phyloP scores from a whole-genome alignment of 2,888 invertebrate species.

The Orthosia incerta region DNA sequence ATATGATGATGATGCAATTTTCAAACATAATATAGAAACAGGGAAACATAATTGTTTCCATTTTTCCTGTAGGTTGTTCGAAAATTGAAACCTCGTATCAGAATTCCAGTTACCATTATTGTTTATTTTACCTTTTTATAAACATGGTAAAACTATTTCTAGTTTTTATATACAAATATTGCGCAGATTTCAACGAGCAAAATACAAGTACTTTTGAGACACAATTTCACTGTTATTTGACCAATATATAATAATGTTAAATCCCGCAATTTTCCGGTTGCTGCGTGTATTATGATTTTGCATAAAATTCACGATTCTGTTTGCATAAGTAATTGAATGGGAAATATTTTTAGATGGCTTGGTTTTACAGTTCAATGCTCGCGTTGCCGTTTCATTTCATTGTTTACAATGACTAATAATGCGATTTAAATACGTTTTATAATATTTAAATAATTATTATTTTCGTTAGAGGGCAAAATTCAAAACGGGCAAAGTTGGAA shows the following conservation, averaged over 20 bases:
- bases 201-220: conserved; percentile 9
- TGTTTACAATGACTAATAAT: conserved; percentile 45
- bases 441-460: conserved; percentile 6
- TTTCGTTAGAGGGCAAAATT: not conserved
- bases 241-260: conserved; percentile 61
- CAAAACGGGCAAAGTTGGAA: not conserved
- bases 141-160: not conserved
- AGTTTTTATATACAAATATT: not conserved
- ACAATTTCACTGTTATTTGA: conserved; percentile 52
- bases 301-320: conserved; percentile 68
- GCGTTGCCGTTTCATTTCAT: conserved; percentile 46
- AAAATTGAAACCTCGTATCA: not conserved
- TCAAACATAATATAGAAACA: too few species aligned
- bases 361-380: conserved; percentile 55
- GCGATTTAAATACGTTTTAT: conserved; percentile 37
- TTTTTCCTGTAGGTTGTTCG: not conserved
- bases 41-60: too few species aligned
- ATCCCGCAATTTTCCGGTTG: conserved; percentile 64
- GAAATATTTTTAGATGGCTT: conserved; percentile 64
- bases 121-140: not conserved
- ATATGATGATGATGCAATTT: too few species aligned
- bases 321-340: conserved; percentile 72
- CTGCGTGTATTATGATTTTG: conserved; percentile 67
- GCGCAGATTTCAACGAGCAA: not conserved
- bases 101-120: not conserved